Conservation (phyloP, 2,113 vertebrate species). For the Myrmecobius fasciatus region DNA sequence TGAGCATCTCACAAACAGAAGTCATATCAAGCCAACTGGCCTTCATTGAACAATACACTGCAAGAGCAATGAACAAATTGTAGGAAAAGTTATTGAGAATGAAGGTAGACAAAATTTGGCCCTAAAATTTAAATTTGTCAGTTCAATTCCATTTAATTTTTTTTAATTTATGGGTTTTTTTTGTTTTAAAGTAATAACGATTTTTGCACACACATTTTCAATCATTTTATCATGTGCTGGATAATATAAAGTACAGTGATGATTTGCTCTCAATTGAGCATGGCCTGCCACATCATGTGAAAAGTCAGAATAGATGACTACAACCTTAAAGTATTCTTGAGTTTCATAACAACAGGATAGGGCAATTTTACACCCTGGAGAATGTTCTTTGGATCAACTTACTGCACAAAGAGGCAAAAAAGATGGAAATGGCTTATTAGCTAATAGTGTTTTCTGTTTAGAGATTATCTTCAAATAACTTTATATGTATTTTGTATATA, state of each 20-base stretch:
- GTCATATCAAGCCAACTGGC: background rate
- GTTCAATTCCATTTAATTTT: slow-evolving; percentile 41
- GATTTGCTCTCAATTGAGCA: slow-evolving; percentile 44
- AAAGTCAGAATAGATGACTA: slow-evolving; percentile 56
- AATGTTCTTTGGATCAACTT: slow-evolving; percentile 14
- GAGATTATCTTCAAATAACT: background rate
- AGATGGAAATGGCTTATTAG: slow-evolving; percentile 27
- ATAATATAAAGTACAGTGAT: background rate
- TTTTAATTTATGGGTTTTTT: slow-evolving; percentile 27
- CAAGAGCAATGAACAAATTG: background rate
- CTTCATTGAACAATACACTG: background rate
- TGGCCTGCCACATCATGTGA: slow-evolving; percentile 24
- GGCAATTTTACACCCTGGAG: slow-evolving; percentile 71
- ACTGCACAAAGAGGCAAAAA: slow-evolving; percentile 27
- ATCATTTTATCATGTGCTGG: background rate
- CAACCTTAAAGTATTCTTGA: slow-evolving; percentile 60
- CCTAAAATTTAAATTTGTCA: slow-evolving; percentile 40
- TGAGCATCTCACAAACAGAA: background rate
- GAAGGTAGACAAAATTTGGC: slow-evolving; percentile 4
- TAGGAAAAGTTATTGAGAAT: slow-evolving; percentile 37
- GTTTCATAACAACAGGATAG: slow-evolving; percentile 39
- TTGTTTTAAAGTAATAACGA: slow-evolving; percentile 1
- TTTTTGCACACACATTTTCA: accelerated
- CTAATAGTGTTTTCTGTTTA: background rate
- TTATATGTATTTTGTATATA: background rate